Percentiles rank a stretch among this genome's conserved stretches.
These are phyloP conservation scores for Perca schrenkii DNA, from an alignment of 2,113 vertebrate species.

Conservation along the genomic window DNA sequence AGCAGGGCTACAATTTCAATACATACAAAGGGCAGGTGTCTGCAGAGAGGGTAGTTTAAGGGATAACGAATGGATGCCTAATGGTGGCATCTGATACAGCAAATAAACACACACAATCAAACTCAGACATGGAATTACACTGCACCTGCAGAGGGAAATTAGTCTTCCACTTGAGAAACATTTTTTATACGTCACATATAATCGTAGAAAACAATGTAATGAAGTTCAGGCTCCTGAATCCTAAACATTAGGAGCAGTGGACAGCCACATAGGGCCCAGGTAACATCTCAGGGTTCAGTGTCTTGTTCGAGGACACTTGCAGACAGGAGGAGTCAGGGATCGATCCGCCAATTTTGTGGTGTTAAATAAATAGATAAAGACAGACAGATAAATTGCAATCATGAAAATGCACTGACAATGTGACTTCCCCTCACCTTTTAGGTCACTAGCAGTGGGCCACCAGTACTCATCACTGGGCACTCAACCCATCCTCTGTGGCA, in stretches of 20 bases:
- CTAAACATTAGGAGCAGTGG: too few relatives aligned
- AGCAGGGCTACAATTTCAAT: slow-evolving; percentile 77
- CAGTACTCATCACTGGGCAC: slow-evolving; percentile 93
- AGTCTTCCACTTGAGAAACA: slow-evolving; percentile 24
- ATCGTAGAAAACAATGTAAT: too few relatives aligned
- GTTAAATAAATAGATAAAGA: slow-evolving; percentile 40
- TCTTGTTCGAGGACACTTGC: too few relatives aligned
- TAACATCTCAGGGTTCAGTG: too few relatives aligned
- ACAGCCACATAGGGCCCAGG: too few relatives aligned
- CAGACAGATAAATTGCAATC: slow-evolving; percentile 20
- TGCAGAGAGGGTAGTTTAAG: slow-evolving; percentile 73
- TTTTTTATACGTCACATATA: too few relatives aligned
- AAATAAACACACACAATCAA: slow-evolving; percentile 70
- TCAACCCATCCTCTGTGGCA: slow-evolving; percentile 94
- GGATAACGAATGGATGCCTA: slow-evolving; percentile 69
- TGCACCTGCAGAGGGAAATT: slow-evolving; percentile 43
- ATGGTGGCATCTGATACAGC: slow-evolving; percentile 73
- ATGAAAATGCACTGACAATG: slow-evolving; percentile 45
- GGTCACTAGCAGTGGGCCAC: slow-evolving; percentile 95
- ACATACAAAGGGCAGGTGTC: slow-evolving; percentile 82
- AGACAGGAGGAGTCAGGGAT: too few relatives aligned
- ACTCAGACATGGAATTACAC: slow-evolving; percentile 67
- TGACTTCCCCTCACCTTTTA: slow-evolving; percentile 62
- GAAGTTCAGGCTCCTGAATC: too few relatives aligned
- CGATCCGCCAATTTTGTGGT: not conserved